Evolutionary conservation across 2,113 vertebrate genomes (phyloP), one percentile per base, ranked within the genome.

Genomic region (Ageneiosus marmoratus): DNA sequence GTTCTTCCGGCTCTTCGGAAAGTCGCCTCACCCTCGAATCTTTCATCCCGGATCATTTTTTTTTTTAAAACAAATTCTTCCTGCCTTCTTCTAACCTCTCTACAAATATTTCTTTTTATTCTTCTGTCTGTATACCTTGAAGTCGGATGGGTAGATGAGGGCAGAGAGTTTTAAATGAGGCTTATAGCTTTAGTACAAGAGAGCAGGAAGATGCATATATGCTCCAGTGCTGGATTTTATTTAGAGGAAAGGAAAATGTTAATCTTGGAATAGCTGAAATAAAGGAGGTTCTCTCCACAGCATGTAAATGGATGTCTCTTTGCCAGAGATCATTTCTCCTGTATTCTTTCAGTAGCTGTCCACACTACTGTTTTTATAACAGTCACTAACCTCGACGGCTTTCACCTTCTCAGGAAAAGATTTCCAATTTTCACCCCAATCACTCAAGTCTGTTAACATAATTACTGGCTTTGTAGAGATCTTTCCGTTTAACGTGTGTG

Each of bases 211-310:
- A 27, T 4, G 69, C 27, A 16, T 70, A 51, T 22, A 70, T 63
- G 27, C 16, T 29, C 72, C 27, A 60, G 56, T 70, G 53, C 55
- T 18, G 63, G 73, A n/a, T 56, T 75, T 51, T 77, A 75, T 46
- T 80, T 53, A 72, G 53, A 84, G 75, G n/a, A 84, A 79, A 83
- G 81, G 77, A 80, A 87, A 88, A 88, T 86, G 65, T 86, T 87
- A 27, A 77, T 82, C 27, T 83, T 88, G 85, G 87, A 84, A 86
- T 85, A 75, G 74, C n/a, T 74, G 60, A 84, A 87, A 80, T 63
- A 72, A 83, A 77, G 73, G 37, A 73, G 67, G 34, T 77, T 41
- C 27, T 84, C 72, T 80, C 46, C 80, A 22, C 56, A 77, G 74
- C 75, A 70, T 84, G 82, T 67, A 77, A 63, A 74, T 41, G 48